Conservation (phyloP, 2,888 invertebrate genomes). For the Lapara coniferarum region DNA sequence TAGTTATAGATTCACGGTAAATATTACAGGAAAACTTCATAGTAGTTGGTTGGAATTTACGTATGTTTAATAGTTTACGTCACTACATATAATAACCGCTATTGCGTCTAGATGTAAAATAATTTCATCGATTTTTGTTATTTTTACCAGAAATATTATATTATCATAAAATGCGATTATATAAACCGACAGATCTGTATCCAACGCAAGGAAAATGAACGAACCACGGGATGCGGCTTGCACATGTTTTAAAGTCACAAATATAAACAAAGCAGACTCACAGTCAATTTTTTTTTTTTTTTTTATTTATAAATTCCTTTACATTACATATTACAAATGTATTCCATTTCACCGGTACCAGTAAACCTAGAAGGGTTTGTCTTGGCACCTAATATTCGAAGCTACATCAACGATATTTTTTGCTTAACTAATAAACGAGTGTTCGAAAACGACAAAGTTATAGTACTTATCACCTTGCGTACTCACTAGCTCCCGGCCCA, state of each 20-base stretch:
- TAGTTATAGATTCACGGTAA: not conserved
- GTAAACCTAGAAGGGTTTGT: no score
- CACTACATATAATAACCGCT: not conserved
- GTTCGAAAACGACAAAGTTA: no score
- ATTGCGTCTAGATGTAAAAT: not conserved
- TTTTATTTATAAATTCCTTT: no score
- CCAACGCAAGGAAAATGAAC: not conserved
- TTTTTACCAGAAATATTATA: not conserved
- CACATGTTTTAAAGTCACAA: not conserved
- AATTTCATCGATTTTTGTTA: not conserved
- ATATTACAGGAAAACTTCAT: not conserved
- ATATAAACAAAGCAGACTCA: not conserved
- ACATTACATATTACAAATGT: no score
- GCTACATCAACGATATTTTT: no score
- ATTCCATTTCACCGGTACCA: no score
- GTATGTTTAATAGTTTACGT: constrained; percentile 2
- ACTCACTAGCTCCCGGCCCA: no score
- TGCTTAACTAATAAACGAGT: no score
- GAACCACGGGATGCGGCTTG: not conserved
- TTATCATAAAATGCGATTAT: not conserved
- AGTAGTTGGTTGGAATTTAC: not conserved
- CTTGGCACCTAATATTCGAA: no score
- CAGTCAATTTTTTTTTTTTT: no score
- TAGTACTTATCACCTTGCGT: no score
- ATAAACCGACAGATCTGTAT: no score